These are phyloP conservation scores for Pteronura brasiliensis DNA, from an alignment of 2,113 vertebrate genomes.

Conservation along the genomic window DNA sequence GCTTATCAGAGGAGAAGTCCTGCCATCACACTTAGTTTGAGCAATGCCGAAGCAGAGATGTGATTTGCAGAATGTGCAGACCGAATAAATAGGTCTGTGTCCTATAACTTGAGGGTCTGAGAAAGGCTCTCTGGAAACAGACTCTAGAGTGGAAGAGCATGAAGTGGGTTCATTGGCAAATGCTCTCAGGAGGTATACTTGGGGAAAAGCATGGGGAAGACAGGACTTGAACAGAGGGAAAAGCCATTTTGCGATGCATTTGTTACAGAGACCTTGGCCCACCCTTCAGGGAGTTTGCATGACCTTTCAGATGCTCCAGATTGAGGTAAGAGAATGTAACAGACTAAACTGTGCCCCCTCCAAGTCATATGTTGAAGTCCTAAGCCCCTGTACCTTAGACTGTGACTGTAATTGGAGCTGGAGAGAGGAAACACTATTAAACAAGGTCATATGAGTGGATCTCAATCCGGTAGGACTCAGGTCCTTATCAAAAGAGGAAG, in stretches of 20 bases:
- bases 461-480: neutral
- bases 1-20: neutral
- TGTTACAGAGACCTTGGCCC: too few relatives aligned
- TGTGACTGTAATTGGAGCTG: neutral
- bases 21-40: neutral
- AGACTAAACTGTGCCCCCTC: too few relatives aligned
- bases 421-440: neutral
- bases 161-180: neutral
- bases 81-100: neutral
- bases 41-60: neutral
- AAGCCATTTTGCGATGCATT: neutral
- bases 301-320: neutral
- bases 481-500: neutral
- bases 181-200: neutral
- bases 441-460: neutral
- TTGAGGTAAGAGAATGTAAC: neutral
- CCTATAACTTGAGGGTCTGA: neutral
- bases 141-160: neutral
- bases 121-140: neutral
- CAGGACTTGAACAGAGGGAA: neutral
- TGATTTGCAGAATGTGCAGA: neutral
- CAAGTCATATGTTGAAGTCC: neutral
- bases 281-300: neutral
- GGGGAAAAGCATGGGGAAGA: neutral
- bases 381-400: neutral